phyloP scores from a whole-genome alignment of 2,888 invertebrate genomes.

The Globia sparganii region DNA sequence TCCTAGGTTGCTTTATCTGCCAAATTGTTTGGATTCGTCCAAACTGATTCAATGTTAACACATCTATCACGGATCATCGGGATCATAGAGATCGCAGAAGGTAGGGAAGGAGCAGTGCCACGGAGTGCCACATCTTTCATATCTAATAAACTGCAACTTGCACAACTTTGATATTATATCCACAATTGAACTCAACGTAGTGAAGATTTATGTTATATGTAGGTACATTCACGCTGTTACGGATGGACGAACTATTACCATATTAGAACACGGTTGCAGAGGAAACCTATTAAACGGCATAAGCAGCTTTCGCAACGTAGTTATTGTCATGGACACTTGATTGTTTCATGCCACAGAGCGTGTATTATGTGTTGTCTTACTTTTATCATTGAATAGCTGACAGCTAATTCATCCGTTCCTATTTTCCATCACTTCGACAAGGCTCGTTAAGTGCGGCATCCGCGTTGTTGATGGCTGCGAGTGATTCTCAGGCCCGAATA shows the following conservation, averaged over 20 bases:
- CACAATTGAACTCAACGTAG: not conserved
- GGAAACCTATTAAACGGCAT: conserved; percentile 36
- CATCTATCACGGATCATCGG: too few relatives aligned
- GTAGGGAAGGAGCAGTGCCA: not conserved
- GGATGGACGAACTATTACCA: conserved; percentile 4
- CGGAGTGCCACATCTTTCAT: not conserved
- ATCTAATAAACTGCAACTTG: not conserved
- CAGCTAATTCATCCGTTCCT: conserved; percentile 88
- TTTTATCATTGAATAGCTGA: conserved; percentile 86
- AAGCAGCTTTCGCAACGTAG: conserved; percentile 57
- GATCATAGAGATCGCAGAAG: not conserved
- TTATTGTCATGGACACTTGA: conserved; percentile 77
- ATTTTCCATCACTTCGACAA: conserved; percentile 89
- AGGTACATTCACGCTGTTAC: not conserved
- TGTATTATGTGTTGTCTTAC: conserved; percentile 77
- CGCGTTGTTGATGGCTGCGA: conserved; percentile 88
- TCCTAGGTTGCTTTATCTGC: not conserved
- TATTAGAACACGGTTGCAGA: not conserved
- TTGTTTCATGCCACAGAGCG: conserved; percentile 79
- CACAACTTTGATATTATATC: not conserved
- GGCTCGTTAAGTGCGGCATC: conserved; percentile 89
- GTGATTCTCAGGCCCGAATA: conserved; percentile 89
- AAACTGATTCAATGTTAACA: not conserved
- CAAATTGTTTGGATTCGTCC: not conserved
- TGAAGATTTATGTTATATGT: not conserved